Evolutionary conservation across 2,888 invertebrate species (phyloP), one percentile per base, ranked within the genome.

Genomic region (Cheilosia pagana): DNA sequence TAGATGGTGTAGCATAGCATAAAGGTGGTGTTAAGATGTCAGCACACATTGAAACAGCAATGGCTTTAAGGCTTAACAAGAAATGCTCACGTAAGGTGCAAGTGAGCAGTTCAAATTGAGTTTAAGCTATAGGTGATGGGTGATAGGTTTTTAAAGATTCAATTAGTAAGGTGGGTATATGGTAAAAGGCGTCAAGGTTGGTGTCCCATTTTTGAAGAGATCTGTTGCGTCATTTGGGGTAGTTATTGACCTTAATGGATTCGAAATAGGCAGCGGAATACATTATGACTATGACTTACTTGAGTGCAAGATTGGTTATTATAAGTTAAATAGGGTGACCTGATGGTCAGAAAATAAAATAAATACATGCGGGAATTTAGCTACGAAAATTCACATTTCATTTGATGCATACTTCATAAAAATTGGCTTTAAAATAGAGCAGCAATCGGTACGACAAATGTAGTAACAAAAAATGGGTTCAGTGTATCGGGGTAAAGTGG

Each of bases 11-110:
- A 63, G 45, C 57, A 48, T 70, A 70, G 19, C 48, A 21, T 28
- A 43, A 63, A 41, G 78, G 71, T 45, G 68, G 53, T 65, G 62
- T 63, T 57, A 57, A 62, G 48, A 62, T 70, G 77, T 71, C 78
- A 78, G 71, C 78, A 57, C 71, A 50, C 71, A 57, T 39, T 62
- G 23, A 55, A 63, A 59, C 53, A 70, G 70, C 45, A 70, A 57
- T 71, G 8, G 59, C 71, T 78, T 63, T 57, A 25, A 65, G 78
- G 57, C 70, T 57, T 65, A 12, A 45, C 23, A 28, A 28, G 28
- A 60, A 21, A 8, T 48, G 62, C 23, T 55, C 45, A 21, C 45
- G 35, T 16, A 25, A n/a, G 77, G 35, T 62, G 53, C 68, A 35
- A 53, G 68, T 62, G 68, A 53, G 39, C 45, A 41, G 25, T 55